Evolutionary conservation across 2,113 vertebrate genomes (phyloP), one percentile per base, ranked within the genome.

Genomic region (Circaetus gallicus): DNA sequence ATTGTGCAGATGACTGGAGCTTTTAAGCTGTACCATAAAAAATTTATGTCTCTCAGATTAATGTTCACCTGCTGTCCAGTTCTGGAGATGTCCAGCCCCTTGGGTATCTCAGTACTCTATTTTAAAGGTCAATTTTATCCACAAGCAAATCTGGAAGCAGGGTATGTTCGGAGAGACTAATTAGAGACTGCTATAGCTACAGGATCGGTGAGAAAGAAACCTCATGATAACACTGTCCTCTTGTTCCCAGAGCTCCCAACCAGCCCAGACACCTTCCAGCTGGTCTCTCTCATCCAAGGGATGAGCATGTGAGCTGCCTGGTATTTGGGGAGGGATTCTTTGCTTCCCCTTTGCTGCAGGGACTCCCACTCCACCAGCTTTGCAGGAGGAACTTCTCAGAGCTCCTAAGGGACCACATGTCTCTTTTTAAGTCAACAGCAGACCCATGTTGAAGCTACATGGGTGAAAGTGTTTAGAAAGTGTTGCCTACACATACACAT

Each of bases 51-150:
- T 71, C 49, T 88, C 82, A 79, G 61, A 88, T 85, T 85, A 90
- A 88, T 38, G 53, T 80, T 86, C 32, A 20, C 55, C 70, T 92
- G 62, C 79, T 72, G 66, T 16, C 63, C 81, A 29, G 45, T 73
- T 59, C 69, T 91, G 71, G 65, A 89, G 81, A 43, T 72, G 56
- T 61, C 79, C 28, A 6, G 43, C 24, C 85, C 74, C 69, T 84
- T 78, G 65, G 17, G 53, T 32, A 66, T 62, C 72, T 84, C 59
- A n/a, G 15, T 55, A 76, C 65, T 32, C 43, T 69, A 12, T 63
- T 91, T 91, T 31, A 94, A 96, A 94, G 79, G 88, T 88, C 74
- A 88, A 0, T 86, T 92, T 88, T 53, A 86, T 65, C 90, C 67
- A 59, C 28, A 47, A 93, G 70, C 34, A 36, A 79, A 53, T 38